Conservation (phyloP, 2,113 vertebrate genomes). For the Neolamprologus ventralis region DNA sequence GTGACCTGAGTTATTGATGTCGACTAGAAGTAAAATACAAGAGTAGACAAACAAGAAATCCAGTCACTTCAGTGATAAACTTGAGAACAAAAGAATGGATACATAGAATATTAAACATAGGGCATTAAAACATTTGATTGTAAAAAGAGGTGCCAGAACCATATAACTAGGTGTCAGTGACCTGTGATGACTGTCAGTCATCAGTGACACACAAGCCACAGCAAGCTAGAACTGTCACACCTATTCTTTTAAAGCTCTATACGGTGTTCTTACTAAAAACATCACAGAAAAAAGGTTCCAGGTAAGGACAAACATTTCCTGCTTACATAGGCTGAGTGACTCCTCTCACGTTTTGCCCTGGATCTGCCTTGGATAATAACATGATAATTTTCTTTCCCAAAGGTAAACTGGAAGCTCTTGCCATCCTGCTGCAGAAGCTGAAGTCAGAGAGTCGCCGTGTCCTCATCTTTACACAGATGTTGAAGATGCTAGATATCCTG, state of each 20-base stretch:
- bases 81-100: not conserved
- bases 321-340: not conserved
- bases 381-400: not conserved
- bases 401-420: conserved; percentile 95
- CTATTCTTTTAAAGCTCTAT: not conserved
- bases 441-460: conserved; percentile 86
- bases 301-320: not conserved
- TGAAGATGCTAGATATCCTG: conserved; percentile 84
- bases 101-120: not conserved
- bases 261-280: not conserved
- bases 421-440: conserved; percentile 86
- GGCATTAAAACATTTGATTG: not conserved
- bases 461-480: conserved; percentile 84
- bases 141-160: not conserved
- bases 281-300: not conserved
- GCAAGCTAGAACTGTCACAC: not conserved
- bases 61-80: not conserved
- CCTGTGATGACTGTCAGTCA: not conserved
- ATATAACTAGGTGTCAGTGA: not conserved
- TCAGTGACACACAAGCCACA: not conserved
- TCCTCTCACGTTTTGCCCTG: not conserved
- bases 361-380: not conserved
- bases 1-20: not conserved
- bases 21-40: not conserved
- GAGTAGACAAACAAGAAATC: not conserved